Evolutionary conservation across 2,113 vertebrate genomes (phyloP), one percentile per base, ranked within the genome.

Genomic region (Fregata magnificens): DNA sequence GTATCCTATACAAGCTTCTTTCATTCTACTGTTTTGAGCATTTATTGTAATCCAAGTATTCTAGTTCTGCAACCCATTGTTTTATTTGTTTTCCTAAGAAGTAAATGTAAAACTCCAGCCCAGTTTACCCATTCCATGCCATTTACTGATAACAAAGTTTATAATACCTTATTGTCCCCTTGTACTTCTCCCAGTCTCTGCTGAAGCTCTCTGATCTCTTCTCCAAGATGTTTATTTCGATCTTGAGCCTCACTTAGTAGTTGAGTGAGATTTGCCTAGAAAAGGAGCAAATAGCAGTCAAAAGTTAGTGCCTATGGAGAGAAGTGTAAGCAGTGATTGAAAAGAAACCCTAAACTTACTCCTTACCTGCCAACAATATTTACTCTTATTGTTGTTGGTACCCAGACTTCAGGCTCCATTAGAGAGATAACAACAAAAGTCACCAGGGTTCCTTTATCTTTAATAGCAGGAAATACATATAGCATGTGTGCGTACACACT

Each of bases 151-250:
- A 56, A 50, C n/a, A 67, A 76, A 47, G 28, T 52, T 67, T 86
- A 24, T 26, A 11, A 69, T 98, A 99, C 99, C 99, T 99, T 99
- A 98, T 99, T 99, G 91, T 99, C 99, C 6, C 99, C 99, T 97
- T 99, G 99, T 67, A 99, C 99, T 97, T 99, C 99, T 58, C 98
- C 98, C 76, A 99, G 98, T 82, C 99, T 98, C 94, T 99, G 99
- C 8, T 99, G 99, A 95, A 99, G 98, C 94, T 99, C 99, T 96
- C 99, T 99, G 82, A 99, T 98, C 96, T 99, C 99, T 92, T 99
- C 99, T 95, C 98, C 98, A 74, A 99, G 98, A 81, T 98, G 98
- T 91, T 98, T 98, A 97, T 98, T 99, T 97, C 96, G 98, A 94
- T 99, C 99, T 96, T 99, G 99, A 89, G 99, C 99, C 77, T 99